Evolutionary conservation across 2,113 vertebrate genomes (phyloP).

Genomic region (Petrocephalus zakoni): DNA sequence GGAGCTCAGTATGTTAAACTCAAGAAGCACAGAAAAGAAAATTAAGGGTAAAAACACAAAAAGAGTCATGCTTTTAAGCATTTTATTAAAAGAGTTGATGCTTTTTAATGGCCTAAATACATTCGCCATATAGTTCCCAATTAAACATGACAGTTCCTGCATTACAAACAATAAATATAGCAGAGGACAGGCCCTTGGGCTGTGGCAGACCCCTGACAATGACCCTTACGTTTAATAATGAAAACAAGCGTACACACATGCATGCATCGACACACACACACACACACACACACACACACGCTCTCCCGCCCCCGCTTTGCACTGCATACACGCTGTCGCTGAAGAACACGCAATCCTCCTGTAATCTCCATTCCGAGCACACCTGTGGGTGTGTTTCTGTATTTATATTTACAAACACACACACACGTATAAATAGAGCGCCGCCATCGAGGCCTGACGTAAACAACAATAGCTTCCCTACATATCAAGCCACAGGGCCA

Average conservation of each 20-base stretch:
- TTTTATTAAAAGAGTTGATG: constrained; percentile 63
- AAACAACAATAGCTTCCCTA: neutral
- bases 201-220: constrained; percentile 57
- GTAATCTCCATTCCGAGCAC: constrained; percentile 23
- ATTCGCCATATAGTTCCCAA: constrained; percentile 62
- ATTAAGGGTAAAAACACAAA: constrained; percentile 48
- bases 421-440: neutral
- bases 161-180: constrained; percentile 69
- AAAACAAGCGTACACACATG: constrained; percentile 49
- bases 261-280: too few species aligned
- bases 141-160: constrained; percentile 68
- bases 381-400: neutral
- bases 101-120: constrained; percentile 68
- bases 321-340: neutral
- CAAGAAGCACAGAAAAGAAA: constrained; percentile 46
- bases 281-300: constrained; percentile 14
- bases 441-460: neutral
- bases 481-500: neutral
- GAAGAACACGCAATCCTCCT: constrained; percentile 3
- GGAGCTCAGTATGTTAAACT: constrained; percentile 53
- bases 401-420: constrained; percentile 16
- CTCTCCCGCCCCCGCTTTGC: neutral
- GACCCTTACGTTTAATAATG: constrained; percentile 68
- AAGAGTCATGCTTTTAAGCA: constrained; percentile 59
- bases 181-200: constrained; percentile 58